Base-by-base conservation (phyloP, 2,888 invertebrate species). In the Tetragonula carbonaria region DNA sequence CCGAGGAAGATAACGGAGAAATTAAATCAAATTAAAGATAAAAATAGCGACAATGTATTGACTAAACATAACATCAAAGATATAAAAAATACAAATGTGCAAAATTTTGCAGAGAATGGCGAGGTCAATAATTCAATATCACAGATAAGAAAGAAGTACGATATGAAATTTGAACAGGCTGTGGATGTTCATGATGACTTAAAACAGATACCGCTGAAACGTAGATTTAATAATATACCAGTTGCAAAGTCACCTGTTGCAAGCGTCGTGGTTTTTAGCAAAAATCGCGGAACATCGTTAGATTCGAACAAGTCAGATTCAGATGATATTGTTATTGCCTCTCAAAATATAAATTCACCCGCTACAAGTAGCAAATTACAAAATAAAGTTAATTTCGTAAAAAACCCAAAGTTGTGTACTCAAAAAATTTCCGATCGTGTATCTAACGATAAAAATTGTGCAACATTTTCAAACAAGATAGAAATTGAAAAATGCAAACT, bases 231-330 rank as follows among this genome's bases (percentile, higher is more conserved):
- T 38, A 76, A 86, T 57, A 33, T 72, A 65, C 18, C 71, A 28
- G 50, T 77, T 23, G 59, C 75, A 23, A 74, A 87, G 63, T 86
- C 85, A 63, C 79, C 74, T 8, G 80, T 93, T 13, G 87, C 90
- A 5, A 89, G 86, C 68, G 74, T 93, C 13, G 73, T 88, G 14
- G 88, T 85, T 50, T 90, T 88, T 8, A 83, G 81, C 16, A 72
- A 73, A 4, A 87, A 78, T 45, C 88, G 90, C 2, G 87, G 75
- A 70, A 73, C 84, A 13, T 93, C 93, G 21, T 73, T 87, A 6
- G 91, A 91, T 50, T 93, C 92, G 3, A 92, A 91, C 53, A 92
- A 91, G 82, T 93, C 94, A 2, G 93, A 94, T 66, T 92, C 91
- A 0, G 94, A 94, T 14, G 93, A 93, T 51, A 88, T 93, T 16